A percentile compares a stretch with the other conserved stretches of the same genome.
Conservation (phyloP, 2,113 vertebrate species). For the Oreochromis aureus region DNA sequence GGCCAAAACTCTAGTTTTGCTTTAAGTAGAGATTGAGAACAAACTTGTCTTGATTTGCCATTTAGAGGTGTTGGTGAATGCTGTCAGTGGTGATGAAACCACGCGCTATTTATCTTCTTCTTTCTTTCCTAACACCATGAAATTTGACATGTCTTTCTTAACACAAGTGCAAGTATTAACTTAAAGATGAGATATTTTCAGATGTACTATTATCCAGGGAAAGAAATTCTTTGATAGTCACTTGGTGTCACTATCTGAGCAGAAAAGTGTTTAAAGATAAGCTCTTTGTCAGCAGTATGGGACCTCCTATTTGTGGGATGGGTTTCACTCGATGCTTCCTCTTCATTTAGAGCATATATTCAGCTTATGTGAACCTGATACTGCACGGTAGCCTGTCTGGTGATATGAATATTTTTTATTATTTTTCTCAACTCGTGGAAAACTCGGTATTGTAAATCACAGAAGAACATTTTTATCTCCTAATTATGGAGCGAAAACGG, state of each 20-base stretch:
- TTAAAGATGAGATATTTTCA: not conserved
- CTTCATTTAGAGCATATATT: not conserved
- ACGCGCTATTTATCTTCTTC: not conserved
- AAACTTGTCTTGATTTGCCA: rapidly evolving
- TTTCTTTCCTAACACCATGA: not conserved
- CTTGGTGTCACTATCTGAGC: not conserved
- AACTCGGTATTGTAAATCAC: not conserved
- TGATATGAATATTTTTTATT: not conserved
- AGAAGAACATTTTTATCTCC: not conserved
- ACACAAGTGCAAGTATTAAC: rapidly evolving
- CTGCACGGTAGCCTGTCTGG: not conserved
- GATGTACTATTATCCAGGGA: not conserved
- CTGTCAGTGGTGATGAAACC: not conserved
- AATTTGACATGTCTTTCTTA: not conserved
- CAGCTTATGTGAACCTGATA: not conserved
- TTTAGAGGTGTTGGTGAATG: not conserved
- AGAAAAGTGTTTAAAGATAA: not conserved
- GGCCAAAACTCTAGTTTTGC: not conserved
- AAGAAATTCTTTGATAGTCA: not conserved
- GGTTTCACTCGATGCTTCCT: not conserved
- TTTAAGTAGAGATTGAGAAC: not conserved
- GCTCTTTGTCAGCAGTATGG: not conserved
- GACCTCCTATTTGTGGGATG: not conserved
- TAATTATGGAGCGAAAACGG: not conserved
- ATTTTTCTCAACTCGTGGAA: not conserved